Conservation (phyloP, 2,797 vertebrate species). For the Nyctalus aviator region DNA sequence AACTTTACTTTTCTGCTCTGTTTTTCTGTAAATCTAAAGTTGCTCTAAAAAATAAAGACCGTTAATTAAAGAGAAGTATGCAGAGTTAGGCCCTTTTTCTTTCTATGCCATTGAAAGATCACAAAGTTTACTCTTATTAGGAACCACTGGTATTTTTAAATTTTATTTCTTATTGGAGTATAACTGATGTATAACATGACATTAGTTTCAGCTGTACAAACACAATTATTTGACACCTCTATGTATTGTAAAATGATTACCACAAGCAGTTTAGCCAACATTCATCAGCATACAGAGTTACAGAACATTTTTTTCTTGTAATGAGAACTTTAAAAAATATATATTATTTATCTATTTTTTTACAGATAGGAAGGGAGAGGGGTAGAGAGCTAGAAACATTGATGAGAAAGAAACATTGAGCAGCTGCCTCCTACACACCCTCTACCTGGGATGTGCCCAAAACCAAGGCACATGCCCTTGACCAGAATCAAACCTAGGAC, state of each 20-base stretch:
- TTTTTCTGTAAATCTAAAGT: background rate
- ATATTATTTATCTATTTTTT: too few species aligned
- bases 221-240: background rate
- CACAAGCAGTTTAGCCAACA: background rate
- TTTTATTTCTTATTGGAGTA: slow-evolving; percentile 5
- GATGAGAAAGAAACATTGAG: too few species aligned
- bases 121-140: slow-evolving; percentile 27
- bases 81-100: background rate
- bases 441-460: too few species aligned
- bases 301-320: background rate
- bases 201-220: background rate
- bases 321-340: background rate
- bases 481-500: too few species aligned
- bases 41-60: background rate
- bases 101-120: background rate
- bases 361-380: too few species aligned
- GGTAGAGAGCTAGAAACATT: too few species aligned
- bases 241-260: background rate
- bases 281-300: background rate
- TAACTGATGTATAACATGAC: background rate
- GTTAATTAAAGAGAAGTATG: background rate
- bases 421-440: too few species aligned
- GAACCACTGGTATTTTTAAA: background rate
- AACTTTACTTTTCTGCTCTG: background rate
- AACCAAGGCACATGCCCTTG: too few species aligned